Percentiles rank a stretch among this genome's conserved stretches.
Evolutionary conservation across 2,888 invertebrate genomes (phyloP).

Genomic region (Halictus ligatus): DNA sequence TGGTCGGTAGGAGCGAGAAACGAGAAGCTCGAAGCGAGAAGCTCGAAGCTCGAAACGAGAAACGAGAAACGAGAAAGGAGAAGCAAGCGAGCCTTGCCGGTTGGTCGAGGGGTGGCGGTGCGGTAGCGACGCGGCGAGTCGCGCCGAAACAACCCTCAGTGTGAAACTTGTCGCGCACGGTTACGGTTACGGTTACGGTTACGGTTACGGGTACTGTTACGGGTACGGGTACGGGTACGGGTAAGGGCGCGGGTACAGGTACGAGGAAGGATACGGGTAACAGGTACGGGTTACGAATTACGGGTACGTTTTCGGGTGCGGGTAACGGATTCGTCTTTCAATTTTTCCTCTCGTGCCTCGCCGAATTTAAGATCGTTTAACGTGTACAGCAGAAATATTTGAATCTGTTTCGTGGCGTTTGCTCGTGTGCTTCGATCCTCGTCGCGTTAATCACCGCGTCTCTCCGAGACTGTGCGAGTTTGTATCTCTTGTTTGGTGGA

Average conservation of each 20-base stretch:
- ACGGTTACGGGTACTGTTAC: background rate
- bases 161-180: slow-evolving; percentile 61
- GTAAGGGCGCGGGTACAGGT: background rate
- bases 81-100: slow-evolving; percentile 43
- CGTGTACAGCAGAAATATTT: background rate
- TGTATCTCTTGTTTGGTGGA: slow-evolving; percentile 1
- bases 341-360: background rate
- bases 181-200: slow-evolving; percentile 21
- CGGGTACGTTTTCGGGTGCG: background rate
- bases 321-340: background rate
- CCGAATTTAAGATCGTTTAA: background rate
- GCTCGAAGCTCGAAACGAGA: background rate
- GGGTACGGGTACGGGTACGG: background rate
- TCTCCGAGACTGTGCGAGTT: slow-evolving; percentile 18
- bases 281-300: background rate
- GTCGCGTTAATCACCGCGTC: background rate
- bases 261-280: background rate
- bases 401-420: background rate
- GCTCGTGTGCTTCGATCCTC: slow-evolving; percentile 19
- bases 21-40: background rate
- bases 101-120: slow-evolving; percentile 64
- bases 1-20: background rate
- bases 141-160: slow-evolving; percentile 69
- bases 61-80: slow-evolving; percentile 7
- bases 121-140: slow-evolving; percentile 32